A percentile compares a stretch with the other conserved stretches of the same genome.
phyloP scores from a whole-genome alignment of 2,797 vertebrate species.

The Scleropages formosus region DNA sequence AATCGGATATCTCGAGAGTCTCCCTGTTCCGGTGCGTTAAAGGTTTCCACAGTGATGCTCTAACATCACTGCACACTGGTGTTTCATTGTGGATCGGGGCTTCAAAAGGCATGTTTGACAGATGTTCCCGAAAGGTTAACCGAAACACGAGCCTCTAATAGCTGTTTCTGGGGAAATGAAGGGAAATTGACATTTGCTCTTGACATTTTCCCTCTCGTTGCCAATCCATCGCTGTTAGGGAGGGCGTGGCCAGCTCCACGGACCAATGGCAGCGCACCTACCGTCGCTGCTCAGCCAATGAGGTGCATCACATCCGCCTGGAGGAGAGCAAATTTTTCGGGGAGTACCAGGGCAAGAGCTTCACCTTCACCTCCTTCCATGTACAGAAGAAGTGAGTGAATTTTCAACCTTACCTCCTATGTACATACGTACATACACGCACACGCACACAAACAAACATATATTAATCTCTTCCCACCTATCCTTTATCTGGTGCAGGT shows the following conservation, averaged over 20 bases:
- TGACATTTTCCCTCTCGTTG: slow-evolving; percentile 30
- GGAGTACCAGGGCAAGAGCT: slow-evolving; percentile 82
- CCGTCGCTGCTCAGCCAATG: slow-evolving; percentile 79
- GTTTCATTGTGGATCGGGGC: slow-evolving; percentile 6
- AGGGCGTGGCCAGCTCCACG: slow-evolving; percentile 66
- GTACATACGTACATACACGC: neutral
- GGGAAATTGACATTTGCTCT: slow-evolving; percentile 22
- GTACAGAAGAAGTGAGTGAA: slow-evolving; percentile 79
- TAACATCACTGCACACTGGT: neutral
- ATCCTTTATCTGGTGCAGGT: slow-evolving; percentile 55
- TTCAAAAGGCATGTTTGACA: slow-evolving; percentile 16
- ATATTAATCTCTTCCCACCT: slow-evolving; percentile 1
- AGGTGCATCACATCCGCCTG: slow-evolving; percentile 80
- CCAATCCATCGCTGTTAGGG: slow-evolving; percentile 53
- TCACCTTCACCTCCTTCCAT: slow-evolving; percentile 82
- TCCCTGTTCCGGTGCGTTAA: no score
- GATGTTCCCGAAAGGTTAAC: slow-evolving; percentile 17
- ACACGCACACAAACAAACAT: no score
- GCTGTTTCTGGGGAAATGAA: neutral
- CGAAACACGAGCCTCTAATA: slow-evolving; percentile 1
- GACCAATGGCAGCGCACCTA: slow-evolving; percentile 83
- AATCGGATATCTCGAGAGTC: no score
- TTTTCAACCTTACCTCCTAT: neutral
- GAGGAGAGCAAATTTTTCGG: slow-evolving; percentile 84
- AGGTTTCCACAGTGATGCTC: no score